Percentiles rank a stretch among this genome's conserved stretches.
Conservation (phyloP, 2,797 vertebrate genomes). For the Manis crassicaudata region DNA sequence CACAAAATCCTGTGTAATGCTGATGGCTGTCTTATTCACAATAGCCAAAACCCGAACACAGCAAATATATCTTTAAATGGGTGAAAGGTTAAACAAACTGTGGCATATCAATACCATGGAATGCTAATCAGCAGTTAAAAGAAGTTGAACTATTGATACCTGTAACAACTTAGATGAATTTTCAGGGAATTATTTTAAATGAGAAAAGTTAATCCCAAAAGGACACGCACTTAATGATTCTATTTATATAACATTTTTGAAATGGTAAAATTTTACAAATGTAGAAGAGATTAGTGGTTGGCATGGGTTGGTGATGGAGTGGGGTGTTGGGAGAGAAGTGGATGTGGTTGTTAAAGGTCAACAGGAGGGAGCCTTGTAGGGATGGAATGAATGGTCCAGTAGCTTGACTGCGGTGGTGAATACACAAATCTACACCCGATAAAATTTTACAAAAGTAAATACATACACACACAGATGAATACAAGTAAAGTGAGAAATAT, state of each 20-base stretch:
- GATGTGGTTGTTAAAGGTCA: neutral
- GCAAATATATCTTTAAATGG: neutral
- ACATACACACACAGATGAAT: neutral
- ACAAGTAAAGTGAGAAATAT: neutral
- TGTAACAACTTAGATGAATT: neutral
- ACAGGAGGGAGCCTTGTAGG: neutral
- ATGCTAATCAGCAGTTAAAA: neutral
- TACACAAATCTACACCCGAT: neutral
- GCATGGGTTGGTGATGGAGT: neutral
- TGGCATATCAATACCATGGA: neutral
- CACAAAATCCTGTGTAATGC: neutral
- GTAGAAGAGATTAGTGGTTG: neutral
- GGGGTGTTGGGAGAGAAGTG: neutral
- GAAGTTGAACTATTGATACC: neutral
- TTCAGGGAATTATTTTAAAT: neutral
- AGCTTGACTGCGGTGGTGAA: neutral
- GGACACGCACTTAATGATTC: neutral
- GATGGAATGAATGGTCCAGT: neutral
- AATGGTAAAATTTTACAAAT: neutral
- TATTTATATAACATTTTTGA: neutral
- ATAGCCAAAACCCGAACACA: neutral
- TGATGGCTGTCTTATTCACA: neutral
- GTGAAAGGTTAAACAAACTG: neutral
- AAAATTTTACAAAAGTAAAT: neutral
- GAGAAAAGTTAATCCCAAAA: neutral